Evolutionary conservation across 2,797 vertebrate species (phyloP).

Genomic region (Denticeps clupeoides): DNA sequence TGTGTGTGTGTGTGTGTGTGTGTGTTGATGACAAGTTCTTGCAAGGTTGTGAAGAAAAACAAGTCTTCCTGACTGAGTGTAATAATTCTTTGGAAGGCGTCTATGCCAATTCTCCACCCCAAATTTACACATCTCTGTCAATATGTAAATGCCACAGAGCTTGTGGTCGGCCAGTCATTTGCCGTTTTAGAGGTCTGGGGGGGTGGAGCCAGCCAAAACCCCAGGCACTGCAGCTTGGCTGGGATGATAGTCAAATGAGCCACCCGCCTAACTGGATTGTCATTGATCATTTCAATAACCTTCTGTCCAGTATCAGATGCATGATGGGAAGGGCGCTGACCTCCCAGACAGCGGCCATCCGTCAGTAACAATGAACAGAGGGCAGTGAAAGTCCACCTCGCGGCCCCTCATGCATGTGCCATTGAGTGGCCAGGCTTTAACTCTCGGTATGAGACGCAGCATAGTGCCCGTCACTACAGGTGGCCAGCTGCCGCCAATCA

Average conservation of each 20-base stretch:
- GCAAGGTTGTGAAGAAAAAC: not conserved
- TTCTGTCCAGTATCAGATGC: conserved; percentile 29
- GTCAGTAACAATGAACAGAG: conserved; percentile 23
- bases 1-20: not conserved
- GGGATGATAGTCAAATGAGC: conserved; percentile 31
- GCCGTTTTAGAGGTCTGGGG: not conserved
- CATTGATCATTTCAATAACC: conserved; percentile 39
- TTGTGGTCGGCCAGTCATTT: not conserved
- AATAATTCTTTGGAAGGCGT: conserved; percentile 8
- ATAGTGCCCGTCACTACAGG: too few relatives aligned
- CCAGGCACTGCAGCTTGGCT: not conserved
- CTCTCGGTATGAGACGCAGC: too few relatives aligned
- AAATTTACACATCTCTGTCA: not conserved
- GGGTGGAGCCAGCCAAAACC: conserved; percentile 1
- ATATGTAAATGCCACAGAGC: not conserved
- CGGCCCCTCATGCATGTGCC: not conserved
- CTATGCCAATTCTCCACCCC: too few relatives aligned
- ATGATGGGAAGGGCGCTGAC: conserved; percentile 28
- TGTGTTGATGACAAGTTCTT: not conserved
- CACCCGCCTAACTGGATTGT: conserved; percentile 31
- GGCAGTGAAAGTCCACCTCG: conserved; percentile 8
- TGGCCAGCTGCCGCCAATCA: too few relatives aligned
- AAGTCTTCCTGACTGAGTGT: conserved; percentile 6
- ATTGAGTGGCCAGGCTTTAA: conserved; percentile 1
- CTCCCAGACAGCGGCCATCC: conserved; percentile 23